These are phyloP conservation scores for Bettongia penicillata DNA, from an alignment of 2,113 vertebrate genomes.

Conservation along the genomic window DNA sequence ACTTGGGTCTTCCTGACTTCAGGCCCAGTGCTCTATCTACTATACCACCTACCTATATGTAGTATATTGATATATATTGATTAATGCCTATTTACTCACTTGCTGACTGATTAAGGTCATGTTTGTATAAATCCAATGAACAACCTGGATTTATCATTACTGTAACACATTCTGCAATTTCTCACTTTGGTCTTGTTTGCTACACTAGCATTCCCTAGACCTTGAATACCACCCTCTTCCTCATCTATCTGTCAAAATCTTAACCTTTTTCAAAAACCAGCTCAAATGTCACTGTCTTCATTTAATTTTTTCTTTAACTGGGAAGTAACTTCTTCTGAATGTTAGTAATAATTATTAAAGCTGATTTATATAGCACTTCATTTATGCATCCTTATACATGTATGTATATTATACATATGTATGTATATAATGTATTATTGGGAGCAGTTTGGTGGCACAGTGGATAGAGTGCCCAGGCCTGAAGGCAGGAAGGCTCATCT, in stretches of 20 bases:
- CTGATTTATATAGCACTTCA: not conserved
- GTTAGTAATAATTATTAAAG: not conserved
- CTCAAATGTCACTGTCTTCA: not conserved
- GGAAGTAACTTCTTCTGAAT: not conserved
- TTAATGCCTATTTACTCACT: not conserved
- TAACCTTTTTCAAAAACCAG: not conserved
- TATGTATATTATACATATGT: not conserved
- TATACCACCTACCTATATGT: not conserved
- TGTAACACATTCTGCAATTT: not conserved
- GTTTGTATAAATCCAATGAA: not conserved
- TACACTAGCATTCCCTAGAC: not conserved
- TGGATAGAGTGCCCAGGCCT: not conserved
- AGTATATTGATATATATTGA: too few species aligned
- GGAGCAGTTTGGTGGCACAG: not conserved
- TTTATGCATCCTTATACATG: too few species aligned
- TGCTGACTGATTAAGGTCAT: not conserved
- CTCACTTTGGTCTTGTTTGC: not conserved
- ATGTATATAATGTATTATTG: not conserved
- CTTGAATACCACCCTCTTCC: not conserved
- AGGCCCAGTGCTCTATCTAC: not conserved
- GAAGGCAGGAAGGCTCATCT: not conserved
- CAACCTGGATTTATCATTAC: not conserved
- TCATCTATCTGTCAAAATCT: not conserved
- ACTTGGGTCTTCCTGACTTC: not conserved
- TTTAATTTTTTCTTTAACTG: not conserved